Evolutionary conservation across 2,888 invertebrate genomes (phyloP).

Genomic region (Cloeon dipterum): DNA sequence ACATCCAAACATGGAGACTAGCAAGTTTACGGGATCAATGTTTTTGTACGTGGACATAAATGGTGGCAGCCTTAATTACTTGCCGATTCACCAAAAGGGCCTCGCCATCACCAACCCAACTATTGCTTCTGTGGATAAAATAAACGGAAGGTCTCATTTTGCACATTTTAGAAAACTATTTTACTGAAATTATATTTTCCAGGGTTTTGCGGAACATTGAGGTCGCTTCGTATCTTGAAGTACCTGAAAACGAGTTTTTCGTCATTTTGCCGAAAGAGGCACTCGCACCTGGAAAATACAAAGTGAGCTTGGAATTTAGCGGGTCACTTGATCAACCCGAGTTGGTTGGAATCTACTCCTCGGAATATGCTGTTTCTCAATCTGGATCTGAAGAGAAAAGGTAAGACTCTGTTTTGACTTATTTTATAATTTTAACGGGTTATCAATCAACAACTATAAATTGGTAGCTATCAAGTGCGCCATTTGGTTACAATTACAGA

Average conservation of each 20-base stretch:
- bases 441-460: too few species aligned
- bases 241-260: neutral
- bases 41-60: constrained; percentile 22
- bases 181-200: too few species aligned
- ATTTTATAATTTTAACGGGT: too few species aligned
- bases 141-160: too few species aligned
- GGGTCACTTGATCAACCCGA: neutral
- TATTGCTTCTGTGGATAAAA: constrained; percentile 12
- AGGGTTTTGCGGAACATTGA: constrained; percentile 8
- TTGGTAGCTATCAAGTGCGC: too few species aligned
- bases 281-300: neutral
- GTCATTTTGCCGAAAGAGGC: neutral
- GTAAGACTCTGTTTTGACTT: too few species aligned
- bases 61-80: constrained; percentile 19
- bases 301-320: neutral
- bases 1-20: constrained; percentile 34
- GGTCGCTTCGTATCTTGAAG: too few species aligned
- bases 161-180: too few species aligned
- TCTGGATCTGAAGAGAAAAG: neutral
- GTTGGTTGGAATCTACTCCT: neutral
- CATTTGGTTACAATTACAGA: too few species aligned
- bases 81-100: constrained; percentile 36
- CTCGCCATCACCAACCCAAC: constrained; percentile 24
- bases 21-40: constrained; percentile 30
- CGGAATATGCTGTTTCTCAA: neutral